Evolutionary conservation across 1,140 invertebrate genomes (phyloP).

Genomic region (Lepidotrigona ventralis): DNA sequence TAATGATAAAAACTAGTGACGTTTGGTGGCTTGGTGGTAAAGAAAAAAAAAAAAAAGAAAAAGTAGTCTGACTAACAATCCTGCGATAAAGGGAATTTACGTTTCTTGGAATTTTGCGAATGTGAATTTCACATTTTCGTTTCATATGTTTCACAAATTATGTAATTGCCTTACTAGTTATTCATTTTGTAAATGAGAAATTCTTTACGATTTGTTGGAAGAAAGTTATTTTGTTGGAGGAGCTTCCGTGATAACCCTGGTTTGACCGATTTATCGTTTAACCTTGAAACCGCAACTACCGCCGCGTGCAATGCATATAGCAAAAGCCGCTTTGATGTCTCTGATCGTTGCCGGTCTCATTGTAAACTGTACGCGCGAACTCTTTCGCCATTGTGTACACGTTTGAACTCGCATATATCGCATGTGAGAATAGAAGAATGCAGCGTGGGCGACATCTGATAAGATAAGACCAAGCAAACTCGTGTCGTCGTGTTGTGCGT

Average conservation of each 20-base stretch:
- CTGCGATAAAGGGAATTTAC: background rate
- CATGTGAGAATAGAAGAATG: conserved; percentile 28
- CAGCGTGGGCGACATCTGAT: conserved; percentile 44
- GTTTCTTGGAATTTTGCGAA: conserved; percentile 31
- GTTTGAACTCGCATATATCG: conserved; percentile 15
- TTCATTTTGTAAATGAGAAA: background rate
- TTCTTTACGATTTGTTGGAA: background rate
- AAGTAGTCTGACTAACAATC: background rate
- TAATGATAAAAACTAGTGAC: background rate
- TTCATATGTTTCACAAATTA: background rate
- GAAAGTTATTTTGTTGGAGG: background rate
- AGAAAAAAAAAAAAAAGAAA: too few relatives aligned
- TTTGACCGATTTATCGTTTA: conserved; percentile 60
- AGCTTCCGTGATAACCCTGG: conserved; percentile 52
- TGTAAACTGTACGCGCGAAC: conserved; percentile 3
- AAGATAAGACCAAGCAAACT: conserved; percentile 41
- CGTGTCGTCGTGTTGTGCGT: too few relatives aligned
- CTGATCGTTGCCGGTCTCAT: conserved; percentile 45
- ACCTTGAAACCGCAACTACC: conserved; percentile 50
- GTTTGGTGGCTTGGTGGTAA: background rate
- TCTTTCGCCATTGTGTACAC: conserved; percentile 5
- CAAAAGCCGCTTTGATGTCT: conserved; percentile 41
- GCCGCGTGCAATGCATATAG: conserved; percentile 2
- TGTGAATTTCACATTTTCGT: background rate
- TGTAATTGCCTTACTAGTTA: too few relatives aligned